Conservation (phyloP, 2,888 invertebrate species). For the Agrenia bidenticulata region DNA sequence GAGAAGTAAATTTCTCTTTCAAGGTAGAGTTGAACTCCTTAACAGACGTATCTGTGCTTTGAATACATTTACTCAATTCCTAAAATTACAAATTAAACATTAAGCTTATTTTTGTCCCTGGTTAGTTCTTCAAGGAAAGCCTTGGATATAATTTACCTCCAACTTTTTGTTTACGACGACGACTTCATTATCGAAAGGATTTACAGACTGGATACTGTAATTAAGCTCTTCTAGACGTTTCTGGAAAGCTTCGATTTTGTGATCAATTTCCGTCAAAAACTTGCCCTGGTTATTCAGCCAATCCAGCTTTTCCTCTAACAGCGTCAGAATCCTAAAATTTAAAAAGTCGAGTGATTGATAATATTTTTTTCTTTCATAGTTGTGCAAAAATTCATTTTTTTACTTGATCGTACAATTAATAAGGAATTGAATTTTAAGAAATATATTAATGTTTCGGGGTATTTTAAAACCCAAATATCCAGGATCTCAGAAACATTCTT, state of each 20-base stretch:
- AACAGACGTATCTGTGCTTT: constrained; percentile 36
- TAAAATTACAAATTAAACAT: constrained; percentile 18
- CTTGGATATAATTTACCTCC: constrained; percentile 55
- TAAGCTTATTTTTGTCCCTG: too few species aligned
- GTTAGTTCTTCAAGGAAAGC: background rate
- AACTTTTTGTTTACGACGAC: constrained; percentile 65
- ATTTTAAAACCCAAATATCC: too few species aligned
- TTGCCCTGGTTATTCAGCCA: constrained; percentile 74
- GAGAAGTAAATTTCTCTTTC: constrained; percentile 49
- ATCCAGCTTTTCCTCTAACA: constrained; percentile 72
- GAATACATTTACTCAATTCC: constrained; percentile 40
- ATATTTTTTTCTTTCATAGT: background rate
- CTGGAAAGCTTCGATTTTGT: constrained; percentile 69
- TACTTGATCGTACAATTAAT: too few species aligned
- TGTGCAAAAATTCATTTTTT: too few species aligned
- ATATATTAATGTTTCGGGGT: too few species aligned
- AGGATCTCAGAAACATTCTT: too few species aligned
- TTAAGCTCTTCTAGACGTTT: constrained; percentile 68
- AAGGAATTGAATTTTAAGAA: too few species aligned
- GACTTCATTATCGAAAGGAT: constrained; percentile 76
- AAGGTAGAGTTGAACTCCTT: constrained; percentile 41
- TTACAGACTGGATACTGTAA: constrained; percentile 68
- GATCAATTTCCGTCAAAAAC: constrained; percentile 73
- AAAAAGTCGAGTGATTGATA: background rate
- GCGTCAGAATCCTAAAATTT: constrained; percentile 71